Evolutionary conservation across 2,113 vertebrate species (phyloP).

Genomic region (Hydrolagus affinis): DNA sequence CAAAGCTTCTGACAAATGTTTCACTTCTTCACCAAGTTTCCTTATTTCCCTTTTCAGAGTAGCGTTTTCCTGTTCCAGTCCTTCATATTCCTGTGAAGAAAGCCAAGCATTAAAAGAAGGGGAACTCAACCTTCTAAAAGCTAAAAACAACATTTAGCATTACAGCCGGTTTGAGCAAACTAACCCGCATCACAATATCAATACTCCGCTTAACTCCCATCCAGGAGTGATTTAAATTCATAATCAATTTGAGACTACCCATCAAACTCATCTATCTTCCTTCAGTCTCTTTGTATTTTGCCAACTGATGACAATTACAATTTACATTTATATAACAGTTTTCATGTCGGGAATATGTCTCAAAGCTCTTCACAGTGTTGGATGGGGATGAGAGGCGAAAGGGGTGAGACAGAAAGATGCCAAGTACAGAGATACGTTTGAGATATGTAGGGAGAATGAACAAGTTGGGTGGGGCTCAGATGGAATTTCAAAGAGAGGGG

Average conservation of each 20-base stretch:
- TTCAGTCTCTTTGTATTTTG: background rate
- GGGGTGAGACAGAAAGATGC: too few relatives aligned
- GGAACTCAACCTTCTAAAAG: conserved; percentile 2
- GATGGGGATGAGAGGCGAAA: too few relatives aligned
- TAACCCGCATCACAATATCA: background rate
- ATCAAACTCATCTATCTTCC: background rate
- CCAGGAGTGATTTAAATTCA: background rate
- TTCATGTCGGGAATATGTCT: too few relatives aligned
- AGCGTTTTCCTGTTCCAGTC: conserved; percentile 77
- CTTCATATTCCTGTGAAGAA: conserved; percentile 68
- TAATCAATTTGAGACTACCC: background rate
- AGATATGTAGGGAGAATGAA: too few relatives aligned
- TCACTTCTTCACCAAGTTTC: conserved; percentile 77
- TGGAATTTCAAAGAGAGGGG: too few relatives aligned
- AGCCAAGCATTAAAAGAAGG: conserved; percentile 1
- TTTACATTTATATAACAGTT: too few relatives aligned
- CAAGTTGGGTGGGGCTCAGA: too few relatives aligned
- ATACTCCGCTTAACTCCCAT: background rate
- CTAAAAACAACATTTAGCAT: background rate
- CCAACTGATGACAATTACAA: too few relatives aligned
- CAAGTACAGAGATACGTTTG: too few relatives aligned
- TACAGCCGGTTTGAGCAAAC: background rate
- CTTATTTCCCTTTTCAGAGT: conserved; percentile 76
- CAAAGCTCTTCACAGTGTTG: too few relatives aligned
- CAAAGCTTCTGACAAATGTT: conserved; percentile 65